A percentile compares a stretch with the other conserved stretches of the same genome.
Conservation (phyloP, 1,140 invertebrate genomes). For the Harpegnathos saltator region DNA sequence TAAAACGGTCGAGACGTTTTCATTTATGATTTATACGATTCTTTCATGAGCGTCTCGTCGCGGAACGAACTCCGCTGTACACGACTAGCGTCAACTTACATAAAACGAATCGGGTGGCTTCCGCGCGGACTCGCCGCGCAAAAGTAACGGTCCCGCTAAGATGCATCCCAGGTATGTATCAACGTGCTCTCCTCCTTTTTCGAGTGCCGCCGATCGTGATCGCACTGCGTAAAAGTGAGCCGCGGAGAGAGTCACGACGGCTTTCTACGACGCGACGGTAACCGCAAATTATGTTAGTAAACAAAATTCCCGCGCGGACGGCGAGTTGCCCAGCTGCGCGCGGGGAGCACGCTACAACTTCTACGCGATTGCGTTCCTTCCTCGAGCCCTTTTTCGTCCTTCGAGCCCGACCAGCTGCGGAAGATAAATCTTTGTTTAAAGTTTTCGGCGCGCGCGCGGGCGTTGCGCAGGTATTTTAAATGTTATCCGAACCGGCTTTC, state of each 20-base stretch:
- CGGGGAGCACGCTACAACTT: conserved; percentile 16
- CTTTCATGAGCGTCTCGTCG: neutral
- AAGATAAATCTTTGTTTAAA: conserved; percentile 63
- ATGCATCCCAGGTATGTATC: conserved; percentile 48
- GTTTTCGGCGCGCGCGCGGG: conserved; percentile 42
- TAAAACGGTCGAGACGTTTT: neutral
- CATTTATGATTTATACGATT: conserved; percentile 7
- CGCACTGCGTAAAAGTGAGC: conserved; percentile 11
- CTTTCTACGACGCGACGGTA: conserved; percentile 10
- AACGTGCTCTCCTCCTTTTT: neutral
- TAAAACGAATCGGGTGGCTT: neutral
- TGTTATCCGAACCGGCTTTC: conserved; percentile 47
- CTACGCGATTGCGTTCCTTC: conserved; percentile 33
- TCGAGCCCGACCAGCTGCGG: conserved; percentile 21
- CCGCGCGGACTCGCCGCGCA: neutral
- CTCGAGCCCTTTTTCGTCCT: conserved; percentile 46
- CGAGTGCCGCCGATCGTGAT: conserved; percentile 23
- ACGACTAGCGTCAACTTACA: neutral
- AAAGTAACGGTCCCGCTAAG: conserved; percentile 46
- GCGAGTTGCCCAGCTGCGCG: conserved; percentile 13
- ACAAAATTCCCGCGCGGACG: conserved; percentile 30
- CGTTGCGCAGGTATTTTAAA: conserved; percentile 54
- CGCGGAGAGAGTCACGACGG: conserved; percentile 18
- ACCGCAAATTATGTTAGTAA: conserved; percentile 48
- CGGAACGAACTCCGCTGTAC: neutral